These are phyloP conservation scores for Pristionchus mayeri DNA, from an alignment of 2,888 invertebrate species.

Conservation along the genomic window DNA sequence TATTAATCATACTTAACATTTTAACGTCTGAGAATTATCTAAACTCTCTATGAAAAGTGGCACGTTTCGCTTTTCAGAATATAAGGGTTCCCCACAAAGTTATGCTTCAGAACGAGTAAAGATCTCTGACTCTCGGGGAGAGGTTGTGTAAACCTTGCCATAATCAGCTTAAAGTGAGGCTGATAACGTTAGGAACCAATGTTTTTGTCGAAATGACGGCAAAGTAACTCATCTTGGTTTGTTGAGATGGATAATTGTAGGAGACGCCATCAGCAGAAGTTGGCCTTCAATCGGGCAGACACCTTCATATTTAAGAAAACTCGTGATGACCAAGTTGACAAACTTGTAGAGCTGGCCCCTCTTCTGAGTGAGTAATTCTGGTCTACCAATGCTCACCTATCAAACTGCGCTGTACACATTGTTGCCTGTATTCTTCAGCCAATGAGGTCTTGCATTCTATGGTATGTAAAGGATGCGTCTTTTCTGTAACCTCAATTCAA, in stretches of 20 bases:
- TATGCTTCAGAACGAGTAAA: background rate
- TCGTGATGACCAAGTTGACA: slow-evolving; percentile 67
- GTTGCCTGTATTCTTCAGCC: no score
- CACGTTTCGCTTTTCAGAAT: background rate
- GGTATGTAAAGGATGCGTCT: background rate
- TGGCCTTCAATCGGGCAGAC: slow-evolving; percentile 39
- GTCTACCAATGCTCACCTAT: background rate
- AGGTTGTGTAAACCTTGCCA: slow-evolving; percentile 23
- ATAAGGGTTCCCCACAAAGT: background rate
- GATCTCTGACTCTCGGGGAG: slow-evolving; percentile 20
- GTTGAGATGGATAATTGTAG: slow-evolving; percentile 18
- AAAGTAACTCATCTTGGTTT: background rate
- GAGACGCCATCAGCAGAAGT: slow-evolving; percentile 57
- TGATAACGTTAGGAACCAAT: slow-evolving; percentile 28
- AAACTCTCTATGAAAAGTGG: background rate
- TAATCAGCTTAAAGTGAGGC: slow-evolving; percentile 14
- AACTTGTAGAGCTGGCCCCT: slow-evolving; percentile 69
- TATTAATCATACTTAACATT: no score
- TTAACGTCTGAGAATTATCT: background rate
- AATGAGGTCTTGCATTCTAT: no score
- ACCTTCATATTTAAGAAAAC: slow-evolving; percentile 64
- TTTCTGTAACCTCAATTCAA: background rate
- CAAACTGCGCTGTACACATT: no score
- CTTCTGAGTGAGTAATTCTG: slow-evolving; percentile 63
- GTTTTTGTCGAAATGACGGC: background rate